Conservation (phyloP, 1,140 invertebrate genomes). For the Oedothorax gibbosus region DNA sequence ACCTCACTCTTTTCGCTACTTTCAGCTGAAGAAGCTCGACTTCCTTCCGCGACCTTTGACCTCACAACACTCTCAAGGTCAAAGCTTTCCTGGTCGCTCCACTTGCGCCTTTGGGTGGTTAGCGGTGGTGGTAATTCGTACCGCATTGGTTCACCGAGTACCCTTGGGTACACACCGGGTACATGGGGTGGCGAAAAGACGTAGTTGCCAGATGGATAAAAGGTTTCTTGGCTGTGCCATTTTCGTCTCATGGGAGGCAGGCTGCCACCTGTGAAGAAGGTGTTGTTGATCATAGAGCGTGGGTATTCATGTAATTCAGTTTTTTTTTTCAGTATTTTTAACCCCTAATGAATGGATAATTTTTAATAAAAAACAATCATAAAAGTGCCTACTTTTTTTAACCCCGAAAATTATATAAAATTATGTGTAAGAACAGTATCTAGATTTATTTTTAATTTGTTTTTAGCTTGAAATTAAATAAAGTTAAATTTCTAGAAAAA, state of each 20-base stretch:
- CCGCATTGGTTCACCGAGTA: slow-evolving; percentile 4
- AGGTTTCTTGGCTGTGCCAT: slow-evolving; percentile 61
- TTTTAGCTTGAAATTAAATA: too few relatives aligned
- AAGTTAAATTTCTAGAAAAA: too few relatives aligned
- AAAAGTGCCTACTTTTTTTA: too few relatives aligned
- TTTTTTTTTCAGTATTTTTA: too few relatives aligned
- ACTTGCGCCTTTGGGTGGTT: slow-evolving; percentile 38
- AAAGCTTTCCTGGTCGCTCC: slow-evolving; percentile 61
- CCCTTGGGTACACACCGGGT: slow-evolving; percentile 42
- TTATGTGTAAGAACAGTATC: too few relatives aligned
- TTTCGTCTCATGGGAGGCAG: slow-evolving; percentile 53
- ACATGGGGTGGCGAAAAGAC: slow-evolving; percentile 43
- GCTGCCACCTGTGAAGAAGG: background rate
- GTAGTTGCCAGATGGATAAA: slow-evolving; percentile 1
- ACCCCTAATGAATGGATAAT: too few relatives aligned
- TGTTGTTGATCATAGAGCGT: too few relatives aligned
- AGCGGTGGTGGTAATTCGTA: background rate
- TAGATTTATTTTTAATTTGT: too few relatives aligned
- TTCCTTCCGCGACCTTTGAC: slow-evolving; percentile 36
- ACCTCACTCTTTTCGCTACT: slow-evolving; percentile 31
- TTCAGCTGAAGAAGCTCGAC: slow-evolving; percentile 44
- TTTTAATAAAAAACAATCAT: too few relatives aligned
- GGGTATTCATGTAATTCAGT: too few relatives aligned
- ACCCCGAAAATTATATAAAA: too few relatives aligned
- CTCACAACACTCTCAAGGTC: slow-evolving; percentile 50